Evolutionary conservation across 2,888 invertebrate genomes (phyloP).

Genomic region (Strigamia maritima): DNA sequence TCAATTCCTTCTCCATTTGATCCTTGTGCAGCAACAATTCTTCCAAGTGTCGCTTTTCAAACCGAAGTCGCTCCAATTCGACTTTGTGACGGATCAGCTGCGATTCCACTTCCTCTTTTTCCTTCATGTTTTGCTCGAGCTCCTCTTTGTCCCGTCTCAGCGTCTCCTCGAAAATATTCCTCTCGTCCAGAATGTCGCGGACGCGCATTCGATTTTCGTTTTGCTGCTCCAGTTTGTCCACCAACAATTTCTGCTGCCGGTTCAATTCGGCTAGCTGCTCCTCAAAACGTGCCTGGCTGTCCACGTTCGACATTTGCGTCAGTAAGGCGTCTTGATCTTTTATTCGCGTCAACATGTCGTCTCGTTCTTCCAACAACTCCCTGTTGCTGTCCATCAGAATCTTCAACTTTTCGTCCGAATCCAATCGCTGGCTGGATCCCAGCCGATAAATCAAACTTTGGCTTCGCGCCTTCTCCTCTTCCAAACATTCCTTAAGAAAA

Average conservation of each 20-base stretch:
- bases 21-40: slow-evolving; percentile 31
- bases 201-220: not conserved
- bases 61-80: slow-evolving; percentile 12
- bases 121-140: not conserved
- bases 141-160: slow-evolving; percentile 26
- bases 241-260: not conserved
- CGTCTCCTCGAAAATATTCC: slow-evolving; percentile 21
- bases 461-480: not conserved
- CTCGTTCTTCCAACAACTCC: not conserved
- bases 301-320: not conserved
- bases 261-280: not conserved
- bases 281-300: not conserved
- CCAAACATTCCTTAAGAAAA: not conserved
- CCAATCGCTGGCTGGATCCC: not conserved
- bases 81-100: slow-evolving; percentile 20
- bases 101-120: slow-evolving; percentile 19
- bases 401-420: not conserved
- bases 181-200: not conserved
- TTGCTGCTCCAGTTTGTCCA: not conserved
- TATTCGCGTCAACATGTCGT: not conserved
- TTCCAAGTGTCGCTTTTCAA: slow-evolving; percentile 15
- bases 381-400: slow-evolving; percentile 22
- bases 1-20: slow-evolving; percentile 21
- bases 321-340: not conserved
- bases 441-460: not conserved